A percentile compares a stretch with the other conserved stretches of the same genome.
These are phyloP conservation scores for Abramis brama DNA, from an alignment of 2,113 vertebrate species.

Conservation along the genomic window DNA sequence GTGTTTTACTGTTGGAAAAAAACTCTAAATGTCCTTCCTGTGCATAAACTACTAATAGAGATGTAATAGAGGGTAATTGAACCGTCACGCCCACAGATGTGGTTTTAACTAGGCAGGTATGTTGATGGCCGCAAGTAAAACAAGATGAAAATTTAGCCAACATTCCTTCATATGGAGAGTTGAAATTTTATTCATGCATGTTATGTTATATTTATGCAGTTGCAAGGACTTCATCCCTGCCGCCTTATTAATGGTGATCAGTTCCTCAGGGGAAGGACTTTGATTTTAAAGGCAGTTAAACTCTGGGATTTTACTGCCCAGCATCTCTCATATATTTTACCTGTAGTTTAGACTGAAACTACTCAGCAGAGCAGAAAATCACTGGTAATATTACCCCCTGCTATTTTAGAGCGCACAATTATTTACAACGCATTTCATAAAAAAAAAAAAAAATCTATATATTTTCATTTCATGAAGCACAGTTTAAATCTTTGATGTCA, in stretches of 20 bases:
- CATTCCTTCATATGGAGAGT: background rate
- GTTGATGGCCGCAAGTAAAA: background rate
- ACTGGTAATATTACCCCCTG: background rate
- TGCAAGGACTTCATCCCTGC: background rate
- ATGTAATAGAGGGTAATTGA: slow-evolving; percentile 5
- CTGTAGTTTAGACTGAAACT: slow-evolving; percentile 5
- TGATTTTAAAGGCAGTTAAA: background rate
- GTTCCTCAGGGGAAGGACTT: background rate
- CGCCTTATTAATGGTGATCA: slow-evolving; percentile 5
- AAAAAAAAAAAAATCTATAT: slow-evolving; percentile 29
- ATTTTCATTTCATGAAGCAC: slow-evolving; percentile 38
- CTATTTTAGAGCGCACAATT: background rate
- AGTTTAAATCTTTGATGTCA: slow-evolving; percentile 34
- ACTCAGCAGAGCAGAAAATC: slow-evolving; percentile 21
- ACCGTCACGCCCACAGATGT: background rate
- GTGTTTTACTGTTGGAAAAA: no score
- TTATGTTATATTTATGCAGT: background rate
- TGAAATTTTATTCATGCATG: slow-evolving; percentile 3
- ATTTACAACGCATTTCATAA: background rate
- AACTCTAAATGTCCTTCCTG: background rate
- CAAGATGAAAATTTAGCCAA: background rate
- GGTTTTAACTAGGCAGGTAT: background rate
- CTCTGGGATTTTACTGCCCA: background rate
- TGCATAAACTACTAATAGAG: slow-evolving; percentile 16
- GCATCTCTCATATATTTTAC: background rate